phyloP scores from a whole-genome alignment of 2,113 vertebrate genomes.

The Barnardius zonarius region DNA sequence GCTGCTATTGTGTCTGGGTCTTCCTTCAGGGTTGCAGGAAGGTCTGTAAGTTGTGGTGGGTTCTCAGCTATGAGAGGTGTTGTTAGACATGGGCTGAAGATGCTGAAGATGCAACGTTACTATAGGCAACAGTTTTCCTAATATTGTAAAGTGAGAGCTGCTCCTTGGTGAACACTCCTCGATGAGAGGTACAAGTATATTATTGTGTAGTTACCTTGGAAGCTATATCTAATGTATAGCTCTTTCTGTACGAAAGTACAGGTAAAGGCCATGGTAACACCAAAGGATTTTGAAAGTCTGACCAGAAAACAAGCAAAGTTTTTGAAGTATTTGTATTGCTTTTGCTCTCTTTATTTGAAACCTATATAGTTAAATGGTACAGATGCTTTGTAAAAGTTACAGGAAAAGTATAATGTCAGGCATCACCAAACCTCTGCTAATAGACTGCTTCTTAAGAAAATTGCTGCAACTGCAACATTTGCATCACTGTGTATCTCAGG shows the following conservation, averaged over 20 bases:
- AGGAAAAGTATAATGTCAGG: not conserved
- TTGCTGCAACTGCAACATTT: not conserved
- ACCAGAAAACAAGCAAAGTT: not conserved
- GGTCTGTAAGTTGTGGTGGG: not conserved
- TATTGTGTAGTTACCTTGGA: not conserved
- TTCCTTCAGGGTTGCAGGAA: not conserved
- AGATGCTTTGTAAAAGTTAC: not conserved
- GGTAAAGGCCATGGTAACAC: not conserved
- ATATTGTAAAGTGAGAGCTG: not conserved
- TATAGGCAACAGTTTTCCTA: not conserved
- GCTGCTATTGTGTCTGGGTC: not conserved
- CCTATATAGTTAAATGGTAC: not conserved
- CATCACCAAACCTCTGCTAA: not conserved
- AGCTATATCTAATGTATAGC: not conserved
- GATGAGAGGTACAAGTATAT: not conserved
- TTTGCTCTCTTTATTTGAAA: not conserved
- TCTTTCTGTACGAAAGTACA: not conserved
- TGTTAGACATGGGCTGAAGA: no score
- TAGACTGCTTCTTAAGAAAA: not conserved
- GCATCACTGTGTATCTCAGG: not conserved
- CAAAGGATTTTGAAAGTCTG: not conserved
- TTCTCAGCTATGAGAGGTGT: accelerated
- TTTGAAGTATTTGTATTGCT: not conserved
- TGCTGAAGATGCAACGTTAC: not conserved
- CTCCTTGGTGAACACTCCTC: not conserved